phyloP scores from a whole-genome alignment of 2,888 invertebrate genomes.

The Actias luna region DNA sequence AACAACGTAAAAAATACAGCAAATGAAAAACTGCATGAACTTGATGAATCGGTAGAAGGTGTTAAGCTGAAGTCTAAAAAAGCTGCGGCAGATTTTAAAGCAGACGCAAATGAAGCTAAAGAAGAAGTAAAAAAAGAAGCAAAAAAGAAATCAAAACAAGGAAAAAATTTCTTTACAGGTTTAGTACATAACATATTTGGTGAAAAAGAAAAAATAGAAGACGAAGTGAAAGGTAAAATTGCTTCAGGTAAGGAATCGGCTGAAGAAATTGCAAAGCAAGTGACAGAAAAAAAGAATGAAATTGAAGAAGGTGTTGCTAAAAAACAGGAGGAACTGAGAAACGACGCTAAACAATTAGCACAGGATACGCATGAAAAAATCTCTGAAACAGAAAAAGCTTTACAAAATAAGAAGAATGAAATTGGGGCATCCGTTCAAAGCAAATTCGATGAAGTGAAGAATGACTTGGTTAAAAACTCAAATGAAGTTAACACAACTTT shows the following conservation, averaged over 20 bases:
- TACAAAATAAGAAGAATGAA: constrained; percentile 42
- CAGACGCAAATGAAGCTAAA: constrained; percentile 44
- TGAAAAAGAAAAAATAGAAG: constrained; percentile 72
- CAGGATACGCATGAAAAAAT: constrained; percentile 45
- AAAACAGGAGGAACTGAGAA: constrained; percentile 51
- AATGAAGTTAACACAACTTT: constrained; percentile 41
- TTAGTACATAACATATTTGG: constrained; percentile 72
- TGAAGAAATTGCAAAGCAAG: constrained; percentile 57
- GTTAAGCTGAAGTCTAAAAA: constrained; percentile 57
- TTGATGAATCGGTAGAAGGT: constrained; percentile 55
- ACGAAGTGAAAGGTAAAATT: constrained; percentile 63
- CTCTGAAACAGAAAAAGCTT: constrained; percentile 43
- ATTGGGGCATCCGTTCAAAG: constrained; percentile 43
- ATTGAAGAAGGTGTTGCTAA: constrained; percentile 49
- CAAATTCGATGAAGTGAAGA: constrained; percentile 40
- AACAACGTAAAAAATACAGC: constrained; percentile 50
- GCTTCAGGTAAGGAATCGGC: constrained; percentile 63
- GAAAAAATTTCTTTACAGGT: constrained; percentile 71
- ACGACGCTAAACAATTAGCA: constrained; percentile 39
- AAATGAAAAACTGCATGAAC: constrained; percentile 53
- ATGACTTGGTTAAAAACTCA: constrained; percentile 35
- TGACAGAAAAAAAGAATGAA: constrained; percentile 57
- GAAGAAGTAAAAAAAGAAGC: constrained; percentile 60
- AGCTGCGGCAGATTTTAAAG: constrained; percentile 37
- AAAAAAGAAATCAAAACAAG: constrained; percentile 72